phyloP scores from a whole-genome alignment of 2,797 vertebrate species.

The Lacerta agilis region DNA sequence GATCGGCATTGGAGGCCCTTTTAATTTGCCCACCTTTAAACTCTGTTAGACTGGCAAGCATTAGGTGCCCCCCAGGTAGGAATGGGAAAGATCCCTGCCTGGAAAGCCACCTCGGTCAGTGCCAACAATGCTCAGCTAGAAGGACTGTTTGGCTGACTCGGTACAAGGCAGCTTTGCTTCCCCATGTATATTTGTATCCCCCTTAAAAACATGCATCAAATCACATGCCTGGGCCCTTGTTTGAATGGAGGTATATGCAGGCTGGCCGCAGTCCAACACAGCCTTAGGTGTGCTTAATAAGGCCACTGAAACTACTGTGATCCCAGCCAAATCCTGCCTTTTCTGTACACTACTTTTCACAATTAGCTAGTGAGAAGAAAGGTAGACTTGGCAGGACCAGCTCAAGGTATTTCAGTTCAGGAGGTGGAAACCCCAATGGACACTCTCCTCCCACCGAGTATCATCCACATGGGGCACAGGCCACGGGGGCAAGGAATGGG shows the following conservation, averaged over 20 bases:
- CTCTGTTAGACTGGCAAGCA: background rate
- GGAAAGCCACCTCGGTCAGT: too few relatives aligned
- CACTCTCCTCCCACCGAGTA: background rate
- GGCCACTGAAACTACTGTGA: background rate
- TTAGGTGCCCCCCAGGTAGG: background rate
- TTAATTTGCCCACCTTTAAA: background rate
- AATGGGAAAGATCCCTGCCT: too few relatives aligned
- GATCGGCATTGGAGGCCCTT: background rate
- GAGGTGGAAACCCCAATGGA: background rate
- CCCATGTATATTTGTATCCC: background rate
- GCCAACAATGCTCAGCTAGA: too few relatives aligned
- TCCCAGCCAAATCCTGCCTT: background rate
- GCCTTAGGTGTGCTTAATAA: background rate
- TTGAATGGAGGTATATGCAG: background rate
- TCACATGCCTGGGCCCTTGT: background rate
- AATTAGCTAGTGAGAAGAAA: too few relatives aligned
- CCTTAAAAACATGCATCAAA: background rate
- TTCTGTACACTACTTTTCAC: too few relatives aligned
- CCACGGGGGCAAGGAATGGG: background rate
- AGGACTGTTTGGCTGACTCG: too few relatives aligned
- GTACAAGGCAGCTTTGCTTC: too few relatives aligned
- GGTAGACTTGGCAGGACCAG: background rate
- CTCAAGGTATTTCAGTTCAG: background rate
- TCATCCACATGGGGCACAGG: background rate
- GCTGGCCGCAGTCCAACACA: background rate